Evolutionary conservation across 2,888 invertebrate species (phyloP), one percentile per base, ranked within the genome.

Genomic region (Aspidapion aeneum): DNA sequence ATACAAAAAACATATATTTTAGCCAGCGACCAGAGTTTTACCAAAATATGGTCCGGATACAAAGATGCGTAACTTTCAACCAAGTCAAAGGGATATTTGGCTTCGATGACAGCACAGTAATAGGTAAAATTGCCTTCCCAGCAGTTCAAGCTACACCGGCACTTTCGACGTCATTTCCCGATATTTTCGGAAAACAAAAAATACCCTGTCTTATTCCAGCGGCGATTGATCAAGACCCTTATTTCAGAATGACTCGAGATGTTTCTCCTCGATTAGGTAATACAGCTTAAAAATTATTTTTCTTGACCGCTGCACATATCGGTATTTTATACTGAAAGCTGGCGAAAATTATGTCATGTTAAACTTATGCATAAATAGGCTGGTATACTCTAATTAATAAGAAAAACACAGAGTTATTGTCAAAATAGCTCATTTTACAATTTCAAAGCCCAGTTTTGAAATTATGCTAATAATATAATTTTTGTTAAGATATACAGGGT

Each of bases 141-240:
- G 91, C 96, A 0, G 90, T 95, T 48, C 97, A 99, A 81, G 98
- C 98, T 0, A 94, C 97, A 0, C 98, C 99, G 0, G 91, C 94
- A 1, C 86, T 98, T 71, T 93, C 93, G 0, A 90, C 90, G 1
- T 90, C 93, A 9, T 96, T 96, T 79, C 98, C 98, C 0, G 88
- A 90, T 66, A 94, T 98, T 74, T 98, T 98, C 78, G 89, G 87
- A 0, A 83, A 86, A 58, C 87, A 88, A 74, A 89, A 90, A 73
- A 86, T 96, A 56, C 89, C 87, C 1, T 91, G 91, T 74, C 83
- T 96, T 1, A 96, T 99, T 68, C 99, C 99, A 0, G 99, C 99
- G 81, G 99, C 97, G 7, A 99, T 99, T 70, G 99, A 99, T 83
- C 99, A 99, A 85, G 99, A 99, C 82, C 99, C 99, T 0, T 99